Percentiles rank a stretch among this genome's conserved stretches.
Evolutionary conservation across 2,888 invertebrate genomes (phyloP).

Genomic region (Pedicia rivosa): DNA sequence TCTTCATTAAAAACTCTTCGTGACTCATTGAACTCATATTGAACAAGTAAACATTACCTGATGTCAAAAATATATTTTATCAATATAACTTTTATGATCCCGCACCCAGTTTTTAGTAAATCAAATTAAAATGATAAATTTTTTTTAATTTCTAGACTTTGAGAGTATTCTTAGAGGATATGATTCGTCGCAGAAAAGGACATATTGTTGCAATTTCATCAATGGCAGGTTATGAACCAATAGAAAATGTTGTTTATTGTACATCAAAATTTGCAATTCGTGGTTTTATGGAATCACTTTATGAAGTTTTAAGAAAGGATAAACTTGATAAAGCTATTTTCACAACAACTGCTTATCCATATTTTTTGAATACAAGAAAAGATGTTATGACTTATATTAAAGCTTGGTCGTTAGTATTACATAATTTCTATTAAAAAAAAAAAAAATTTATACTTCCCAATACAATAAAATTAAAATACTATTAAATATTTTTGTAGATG

Average conservation of each 20-base stretch:
- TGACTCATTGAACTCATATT: no score
- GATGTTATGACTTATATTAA: slow-evolving; percentile 18
- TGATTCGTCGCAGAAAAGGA: slow-evolving; percentile 29
- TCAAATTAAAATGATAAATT: no score
- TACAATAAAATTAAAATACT: background rate
- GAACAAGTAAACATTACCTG: no score
- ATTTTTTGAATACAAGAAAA: slow-evolving; percentile 28
- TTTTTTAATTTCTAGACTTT: slow-evolving; percentile 21
- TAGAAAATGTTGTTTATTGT: slow-evolving; percentile 27
- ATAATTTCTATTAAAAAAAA: background rate
- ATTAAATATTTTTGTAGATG: slow-evolving; percentile 8
- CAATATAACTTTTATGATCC: no score
- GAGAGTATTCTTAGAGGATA: slow-evolving; percentile 30
- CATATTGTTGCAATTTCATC: slow-evolving; percentile 33
- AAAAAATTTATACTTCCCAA: background rate
- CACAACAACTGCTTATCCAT: slow-evolving; percentile 26
- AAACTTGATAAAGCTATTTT: slow-evolving; percentile 12
- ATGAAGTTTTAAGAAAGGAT: slow-evolving; percentile 14
- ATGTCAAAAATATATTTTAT: no score
- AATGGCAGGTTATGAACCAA: slow-evolving; percentile 21
- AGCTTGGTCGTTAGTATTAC: background rate
- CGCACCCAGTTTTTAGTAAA: no score
- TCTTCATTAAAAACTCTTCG: no score
- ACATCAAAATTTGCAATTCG: slow-evolving; percentile 32
- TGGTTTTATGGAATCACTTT: slow-evolving; percentile 27